Conservation (phyloP, 2,113 vertebrate species). For the Podarcis cretensis region DNA sequence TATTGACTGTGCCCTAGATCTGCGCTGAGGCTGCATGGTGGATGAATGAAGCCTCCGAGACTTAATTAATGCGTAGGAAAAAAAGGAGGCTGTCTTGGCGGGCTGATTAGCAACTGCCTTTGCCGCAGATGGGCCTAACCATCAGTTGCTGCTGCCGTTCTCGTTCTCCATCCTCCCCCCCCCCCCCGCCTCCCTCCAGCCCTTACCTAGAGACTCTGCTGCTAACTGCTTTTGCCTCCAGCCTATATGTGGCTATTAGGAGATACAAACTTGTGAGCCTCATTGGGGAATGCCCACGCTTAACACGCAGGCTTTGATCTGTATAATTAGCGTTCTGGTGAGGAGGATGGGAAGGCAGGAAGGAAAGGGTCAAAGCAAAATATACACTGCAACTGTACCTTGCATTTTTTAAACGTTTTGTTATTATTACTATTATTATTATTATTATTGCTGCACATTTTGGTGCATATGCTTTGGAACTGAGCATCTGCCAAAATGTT, state of each 20-base stretch:
- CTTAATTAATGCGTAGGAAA: not conserved
- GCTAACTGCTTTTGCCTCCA: not conserved
- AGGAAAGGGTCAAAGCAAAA: too few relatives aligned
- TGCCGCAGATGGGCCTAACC: not conserved
- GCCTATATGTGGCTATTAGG: not conserved
- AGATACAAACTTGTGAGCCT: slow-evolving; percentile 1
- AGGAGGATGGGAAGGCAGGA: too few relatives aligned
- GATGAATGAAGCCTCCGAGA: not conserved
- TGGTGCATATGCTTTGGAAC: too few relatives aligned
- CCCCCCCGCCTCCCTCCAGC: too few relatives aligned
- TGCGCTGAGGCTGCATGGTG: not conserved
- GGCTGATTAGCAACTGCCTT: not conserved
- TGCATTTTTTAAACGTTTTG: too few relatives aligned
- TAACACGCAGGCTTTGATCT: not conserved
- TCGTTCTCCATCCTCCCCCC: not conserved
- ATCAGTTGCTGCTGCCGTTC: not conserved
- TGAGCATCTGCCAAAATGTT: too few relatives aligned
- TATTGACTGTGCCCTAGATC: not conserved
- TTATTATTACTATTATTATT: too few relatives aligned
- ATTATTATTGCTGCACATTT: too few relatives aligned
- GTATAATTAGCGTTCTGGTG: not conserved
- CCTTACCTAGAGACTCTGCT: not conserved
- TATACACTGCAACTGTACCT: not conserved
- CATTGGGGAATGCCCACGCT: not conserved
- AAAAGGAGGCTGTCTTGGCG: not conserved